These are phyloP conservation scores for Omphaloscelis lunosa DNA, from an alignment of 2,888 invertebrate genomes.

Conservation along the genomic window DNA sequence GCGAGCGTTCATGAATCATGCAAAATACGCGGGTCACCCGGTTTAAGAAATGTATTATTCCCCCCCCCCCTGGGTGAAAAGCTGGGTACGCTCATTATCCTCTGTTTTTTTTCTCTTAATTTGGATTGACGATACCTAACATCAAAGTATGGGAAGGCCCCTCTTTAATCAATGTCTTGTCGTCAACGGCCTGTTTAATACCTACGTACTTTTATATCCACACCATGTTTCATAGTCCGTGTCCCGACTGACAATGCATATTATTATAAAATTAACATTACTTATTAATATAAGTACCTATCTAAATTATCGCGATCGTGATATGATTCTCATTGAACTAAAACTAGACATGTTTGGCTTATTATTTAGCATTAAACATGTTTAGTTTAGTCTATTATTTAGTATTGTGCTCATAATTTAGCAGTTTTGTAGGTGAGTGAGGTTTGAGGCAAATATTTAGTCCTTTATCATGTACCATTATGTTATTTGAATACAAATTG, in stretches of 20 bases:
- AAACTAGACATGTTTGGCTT: constrained; percentile 12
- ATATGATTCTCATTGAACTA: constrained; percentile 44
- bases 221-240: constrained; percentile 1
- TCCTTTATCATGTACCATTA: constrained; percentile 1
- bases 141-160: background rate
- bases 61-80: no score
- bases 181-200: constrained; percentile 3
- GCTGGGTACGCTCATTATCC: no score
- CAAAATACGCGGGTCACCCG: no score
- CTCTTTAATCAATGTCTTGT: constrained; percentile 1
- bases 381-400: constrained; percentile 31
- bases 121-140: background rate
- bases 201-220: background rate
- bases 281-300: constrained; percentile 20
- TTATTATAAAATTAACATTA: constrained; percentile 28
- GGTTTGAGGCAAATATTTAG: constrained; percentile 14
- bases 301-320: constrained; percentile 45
- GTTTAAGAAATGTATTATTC: no score
- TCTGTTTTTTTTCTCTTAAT: no score
- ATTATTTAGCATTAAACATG: constrained; percentile 26
- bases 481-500: constrained; percentile 25
- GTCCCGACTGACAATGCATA: constrained; percentile 21
- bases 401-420: constrained; percentile 6
- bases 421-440: constrained; percentile 18
- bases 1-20: no score